phyloP scores from a whole-genome alignment of 1,140 invertebrate species.

The Gonatopus flavifemur region DNA sequence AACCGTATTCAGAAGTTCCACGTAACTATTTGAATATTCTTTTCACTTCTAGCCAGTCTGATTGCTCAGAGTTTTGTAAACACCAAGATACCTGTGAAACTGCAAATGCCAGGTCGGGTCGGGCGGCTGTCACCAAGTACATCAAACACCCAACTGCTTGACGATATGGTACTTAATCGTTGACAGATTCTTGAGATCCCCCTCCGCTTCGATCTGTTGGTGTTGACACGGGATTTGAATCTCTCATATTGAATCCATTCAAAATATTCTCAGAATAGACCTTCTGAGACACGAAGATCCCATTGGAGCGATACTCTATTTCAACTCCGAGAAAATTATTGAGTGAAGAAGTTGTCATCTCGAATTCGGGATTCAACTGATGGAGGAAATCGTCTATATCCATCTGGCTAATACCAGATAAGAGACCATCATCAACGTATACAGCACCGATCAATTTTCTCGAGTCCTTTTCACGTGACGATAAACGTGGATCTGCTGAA shows the following conservation, averaged over 20 bases:
- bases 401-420: slow-evolving; percentile 18
- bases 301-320: slow-evolving; percentile 24
- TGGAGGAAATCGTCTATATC: slow-evolving; percentile 29
- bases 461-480: slow-evolving; percentile 3
- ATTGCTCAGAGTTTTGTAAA: slow-evolving; percentile 28
- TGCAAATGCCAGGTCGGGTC: slow-evolving; percentile 51
- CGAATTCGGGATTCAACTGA: slow-evolving; percentile 12
- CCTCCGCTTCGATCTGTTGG: slow-evolving; percentile 17
- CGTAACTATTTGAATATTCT: slow-evolving; percentile 49
- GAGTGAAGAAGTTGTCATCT: slow-evolving; percentile 18
- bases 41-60: slow-evolving; percentile 45
- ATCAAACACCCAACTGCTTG: slow-evolving; percentile 47
- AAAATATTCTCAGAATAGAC: slow-evolving; percentile 27
- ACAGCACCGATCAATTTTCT: slow-evolving; percentile 14
- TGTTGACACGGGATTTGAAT: slow-evolving; percentile 30
- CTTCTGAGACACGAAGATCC: slow-evolving; percentile 22
- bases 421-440: slow-evolving; percentile 47
- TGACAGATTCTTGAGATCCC: neutral
- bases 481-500: slow-evolving; percentile 34
- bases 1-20: slow-evolving; percentile 39
- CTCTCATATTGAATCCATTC: slow-evolving; percentile 29
- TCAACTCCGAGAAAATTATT: slow-evolving; percentile 38
- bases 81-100: slow-evolving; percentile 36
- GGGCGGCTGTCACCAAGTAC: slow-evolving; percentile 44
- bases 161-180: slow-evolving; percentile 31